Base-by-base conservation (phyloP, 2,888 invertebrate species). In the Acrobasis consociella region DNA sequence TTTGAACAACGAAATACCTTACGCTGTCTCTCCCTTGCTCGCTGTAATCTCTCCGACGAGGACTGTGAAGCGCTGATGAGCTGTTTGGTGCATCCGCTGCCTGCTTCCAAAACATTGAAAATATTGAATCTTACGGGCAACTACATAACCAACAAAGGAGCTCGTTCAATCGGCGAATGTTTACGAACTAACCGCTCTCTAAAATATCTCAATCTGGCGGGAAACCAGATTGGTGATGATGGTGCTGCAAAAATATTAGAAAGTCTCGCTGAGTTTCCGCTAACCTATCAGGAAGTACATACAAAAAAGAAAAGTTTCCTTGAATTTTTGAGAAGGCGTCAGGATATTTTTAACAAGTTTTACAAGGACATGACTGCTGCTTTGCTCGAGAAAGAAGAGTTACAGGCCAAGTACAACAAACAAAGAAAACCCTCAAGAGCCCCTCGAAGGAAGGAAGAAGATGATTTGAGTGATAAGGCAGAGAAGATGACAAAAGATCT, bases 241-340 rank as follows among this genome's bases (percentile, higher is more conserved):
- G 56, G 56, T 22, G 42, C 56, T 46, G 13, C 22, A 56, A 0
- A 13, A 15, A 56, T 56, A 22, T 13, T 56, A 0, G 17, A 22
- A 2, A 56, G 56, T 42, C 13, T 42, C 3, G n/a, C 16, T 39
- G 17, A 56, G 13, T 56, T 56, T 22, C 56, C 39, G 11, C 22
- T 56, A 22, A 56, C 56, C 42, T 42, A 13, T n/a, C 42, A 56
- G 9, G 56, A 56, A 56, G 46, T 56, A 56, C 2, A 46, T 2
- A 46, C 1, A 0, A 56, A 56, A 13, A 56, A 42, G 13, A 15
- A 39, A 16, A 17, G 56, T 13, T 42, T 42, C 5, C 17, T 56
- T 11, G 42, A 46, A 7, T 56, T 17, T 22, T 42, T 56, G 17
- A 42, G n/a, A 42, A 17, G 17, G 17, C 39, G 39, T 8, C 56